Base-by-base conservation (phyloP, 1,140 invertebrate species). In the Heliconius himera region DNA sequence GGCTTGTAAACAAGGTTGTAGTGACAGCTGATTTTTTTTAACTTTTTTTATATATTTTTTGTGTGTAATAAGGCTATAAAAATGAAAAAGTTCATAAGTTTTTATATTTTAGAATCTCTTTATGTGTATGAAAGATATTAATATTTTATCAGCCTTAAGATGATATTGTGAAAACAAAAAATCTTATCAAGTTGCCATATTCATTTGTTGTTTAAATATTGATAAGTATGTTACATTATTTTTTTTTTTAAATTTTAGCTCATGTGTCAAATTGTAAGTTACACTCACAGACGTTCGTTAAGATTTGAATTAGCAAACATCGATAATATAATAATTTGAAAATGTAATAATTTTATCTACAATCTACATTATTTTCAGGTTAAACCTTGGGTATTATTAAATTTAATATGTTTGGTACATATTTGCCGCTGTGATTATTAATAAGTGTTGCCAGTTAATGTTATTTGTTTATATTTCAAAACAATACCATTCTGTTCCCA, bases 401-500 rank as follows among this genome's bases (percentile, higher is more conserved):
- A 29, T 22, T 66, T 29, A 66, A 26, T 60, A 26, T 66, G n/a
- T 56, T 2, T 66, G 13, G 26, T 26, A 36, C 6, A 36, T 36
- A 66, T 66, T 66, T 26, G 60, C 11, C 22, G 26, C 60, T 66
- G 60, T 66, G 60, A 66, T 66, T 66, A 66, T 66, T 66, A 66
- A 9, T 66, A 66, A 66, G 60, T 66, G 60, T 66, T 29, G 26
- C 60, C 60, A 66, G 3, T 66, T 66, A 13, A 66, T 13, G 26
- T 66, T 66, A 66, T 1, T 66, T 66, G 60, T 66, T 66, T 4
- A 2, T 66, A 66, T 66, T 66, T 13, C 11, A 29, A 66, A 26
- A 26, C 3, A 56, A n/a, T 56, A n/a, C 41, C 54, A 56, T 16
- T 5, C 22, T 13, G 9, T 66, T 26, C 60, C 60, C 60, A 66